Base-by-base conservation (phyloP, 2,888 invertebrate genomes). In the Drosophila phalerata region DNA sequence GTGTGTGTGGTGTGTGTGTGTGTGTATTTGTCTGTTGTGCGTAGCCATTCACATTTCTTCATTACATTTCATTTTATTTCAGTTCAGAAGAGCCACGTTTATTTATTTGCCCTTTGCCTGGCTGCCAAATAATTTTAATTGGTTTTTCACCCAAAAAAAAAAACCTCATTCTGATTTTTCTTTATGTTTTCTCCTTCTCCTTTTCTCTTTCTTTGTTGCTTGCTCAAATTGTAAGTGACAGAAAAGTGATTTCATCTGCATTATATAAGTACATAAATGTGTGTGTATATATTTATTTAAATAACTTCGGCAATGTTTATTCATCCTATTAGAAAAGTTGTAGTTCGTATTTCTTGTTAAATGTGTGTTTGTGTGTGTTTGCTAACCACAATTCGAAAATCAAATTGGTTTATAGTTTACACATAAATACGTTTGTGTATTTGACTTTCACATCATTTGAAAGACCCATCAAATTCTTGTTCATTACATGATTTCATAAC, bases 61-160 rank as follows among this genome's bases (percentile, higher is more conserved):
- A 84, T 86, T 84, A 81, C 81, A 84, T 86, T 81, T 86, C 73
- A 80, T 77, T 83, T 77, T 86, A 67, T 80, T 83, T 73, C 85
- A 79, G 76, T 83, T 82, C 61, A 78, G 73, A 66, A 56, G 56
- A 75, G 70, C 75, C 77, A 76, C 76, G 76, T 82, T 87, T 79
- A 83, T 76, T 85, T 87, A 87, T 85, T 87, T 82, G 67, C 61
- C 55, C 63, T 73, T 56, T 62, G 67, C 55, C 55, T 48, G 47
- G 42, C 47, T 62, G 67, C 71, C 65, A 84, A 84, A 85, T 88
- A 88, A 84, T 88, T 84, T 84, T 84, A 84, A 84, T 84, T 84
- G 83, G 83, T 84, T 84, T 84, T 84, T 85, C 62, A 65, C 56
- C 49, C 34, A 48, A 25, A n/a, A n/a, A n/a, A n/a, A n/a, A n/a